Conservation (phyloP, 1,140 invertebrate genomes). For the Plectus sambesii region DNA sequence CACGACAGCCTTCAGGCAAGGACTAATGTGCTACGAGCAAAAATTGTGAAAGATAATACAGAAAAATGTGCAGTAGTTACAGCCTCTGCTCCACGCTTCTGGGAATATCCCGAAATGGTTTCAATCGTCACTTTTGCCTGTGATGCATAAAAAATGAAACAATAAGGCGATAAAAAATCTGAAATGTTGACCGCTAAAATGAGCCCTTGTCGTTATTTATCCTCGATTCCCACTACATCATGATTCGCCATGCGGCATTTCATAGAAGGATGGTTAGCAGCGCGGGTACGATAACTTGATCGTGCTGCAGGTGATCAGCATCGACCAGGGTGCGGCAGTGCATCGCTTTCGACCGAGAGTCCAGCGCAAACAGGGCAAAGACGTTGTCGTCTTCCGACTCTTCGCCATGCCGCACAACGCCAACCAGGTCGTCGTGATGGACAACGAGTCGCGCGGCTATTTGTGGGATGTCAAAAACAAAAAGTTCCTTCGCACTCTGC, state of each 20-base stretch:
- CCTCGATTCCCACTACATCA: too few relatives aligned
- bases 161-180: neutral
- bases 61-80: conserved; percentile 44
- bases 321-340: conserved; percentile 67
- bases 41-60: conserved; percentile 33
- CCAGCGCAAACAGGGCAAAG: conserved; percentile 59
- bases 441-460: conserved; percentile 65
- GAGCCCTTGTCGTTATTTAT: conserved; percentile 63
- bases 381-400: conserved; percentile 57
- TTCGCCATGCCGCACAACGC: conserved; percentile 66
- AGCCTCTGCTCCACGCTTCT: too few relatives aligned
- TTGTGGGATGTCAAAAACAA: conserved; percentile 59
- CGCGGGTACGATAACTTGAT: too few relatives aligned
- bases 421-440: conserved; percentile 48
- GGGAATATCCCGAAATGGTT: too few relatives aligned
- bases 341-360: conserved; percentile 70
- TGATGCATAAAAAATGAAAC: conserved; percentile 8
- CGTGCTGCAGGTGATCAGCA: conserved; percentile 67
- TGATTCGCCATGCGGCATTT: too few relatives aligned
- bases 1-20: conserved; percentile 23
- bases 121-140: conserved; percentile 9
- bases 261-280: too few relatives aligned
- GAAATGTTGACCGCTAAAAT: conserved; percentile 26
- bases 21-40: conserved; percentile 26
- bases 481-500: conserved; percentile 49